phyloP scores from a whole-genome alignment of 2,113 vertebrate species.

The Lepidothrix coronata region DNA sequence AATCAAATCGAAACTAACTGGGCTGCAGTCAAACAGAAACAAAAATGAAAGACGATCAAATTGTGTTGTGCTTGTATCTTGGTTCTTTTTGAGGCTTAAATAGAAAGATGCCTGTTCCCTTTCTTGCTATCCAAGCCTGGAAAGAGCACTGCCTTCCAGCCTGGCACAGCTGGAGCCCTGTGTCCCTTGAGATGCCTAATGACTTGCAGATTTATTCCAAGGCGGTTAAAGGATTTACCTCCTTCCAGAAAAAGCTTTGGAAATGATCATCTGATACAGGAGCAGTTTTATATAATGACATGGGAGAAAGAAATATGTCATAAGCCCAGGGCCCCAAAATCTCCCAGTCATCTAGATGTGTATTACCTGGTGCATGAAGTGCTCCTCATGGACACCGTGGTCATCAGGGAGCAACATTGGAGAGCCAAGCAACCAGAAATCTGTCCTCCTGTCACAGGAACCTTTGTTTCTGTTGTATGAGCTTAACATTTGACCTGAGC shows the following conservation, averaged over 20 bases:
- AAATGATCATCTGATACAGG: not conserved
- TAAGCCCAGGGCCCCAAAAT: not conserved
- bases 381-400: not conserved
- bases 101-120: not conserved
- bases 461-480: not conserved
- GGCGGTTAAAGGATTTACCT: slow-evolving; percentile 4
- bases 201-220: slow-evolving; percentile 40
- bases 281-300: not conserved
- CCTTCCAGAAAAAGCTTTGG: not conserved
- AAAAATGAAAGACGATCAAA: not conserved
- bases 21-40: not conserved
- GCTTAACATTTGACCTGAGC: not conserved
- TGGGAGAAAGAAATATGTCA: not conserved
- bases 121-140: slow-evolving; percentile 17
- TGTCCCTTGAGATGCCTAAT: not conserved
- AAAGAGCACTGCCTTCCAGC: not conserved
- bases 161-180: not conserved
- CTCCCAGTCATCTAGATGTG: not conserved
- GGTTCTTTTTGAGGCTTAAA: not conserved
- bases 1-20: not conserved
- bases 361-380: not conserved
- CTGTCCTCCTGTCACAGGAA: not conserved
- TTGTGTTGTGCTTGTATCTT: not conserved
- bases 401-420: not conserved
- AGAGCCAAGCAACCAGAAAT: not conserved